A percentile compares a stretch with the other conserved stretches of the same genome.
phyloP scores from a whole-genome alignment of 2,888 invertebrate species.

The Amiota minor region DNA sequence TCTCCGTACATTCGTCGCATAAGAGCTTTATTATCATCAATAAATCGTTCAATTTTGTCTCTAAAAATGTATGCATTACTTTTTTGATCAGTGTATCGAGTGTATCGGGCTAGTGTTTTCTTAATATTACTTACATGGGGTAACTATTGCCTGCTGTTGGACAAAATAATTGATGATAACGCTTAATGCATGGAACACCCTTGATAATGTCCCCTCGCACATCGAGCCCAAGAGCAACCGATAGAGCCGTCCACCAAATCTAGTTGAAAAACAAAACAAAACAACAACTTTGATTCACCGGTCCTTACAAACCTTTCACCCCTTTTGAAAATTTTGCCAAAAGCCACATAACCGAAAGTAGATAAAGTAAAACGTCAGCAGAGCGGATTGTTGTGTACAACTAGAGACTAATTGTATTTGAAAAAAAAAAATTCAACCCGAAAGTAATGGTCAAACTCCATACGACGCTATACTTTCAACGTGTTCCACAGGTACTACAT shows the following conservation, averaged over 20 bases:
- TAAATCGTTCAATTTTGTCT: conserved; percentile 91
- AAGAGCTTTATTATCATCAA: conserved; percentile 94
- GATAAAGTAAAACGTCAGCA: too few species aligned
- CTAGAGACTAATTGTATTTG: too few species aligned
- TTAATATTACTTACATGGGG: conserved; percentile 82
- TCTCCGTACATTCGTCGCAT: conserved; percentile 96
- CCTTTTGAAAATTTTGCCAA: too few species aligned
- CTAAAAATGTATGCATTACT: conserved; percentile 73
- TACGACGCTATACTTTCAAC: too few species aligned
- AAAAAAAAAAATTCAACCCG: too few species aligned
- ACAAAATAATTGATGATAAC: conserved; percentile 91
- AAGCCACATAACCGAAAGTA: too few species aligned
- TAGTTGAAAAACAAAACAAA: conserved; percentile 69
- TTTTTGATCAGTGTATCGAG: not conserved
- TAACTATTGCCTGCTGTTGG: conserved; percentile 93
- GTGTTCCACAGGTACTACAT: too few species aligned
- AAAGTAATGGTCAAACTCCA: too few species aligned
- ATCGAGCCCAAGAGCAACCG: conserved; percentile 89
- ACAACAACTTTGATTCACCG: not conserved
- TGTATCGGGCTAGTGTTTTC: not conserved
- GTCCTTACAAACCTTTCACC: too few species aligned
- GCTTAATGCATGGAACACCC: conserved; percentile 92
- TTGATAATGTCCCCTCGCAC: conserved; percentile 89
- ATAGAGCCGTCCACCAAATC: conserved; percentile 93
- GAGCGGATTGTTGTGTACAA: too few species aligned